phyloP scores from a whole-genome alignment of 1,140 invertebrate genomes.

The Calephelis virginiensis region DNA sequence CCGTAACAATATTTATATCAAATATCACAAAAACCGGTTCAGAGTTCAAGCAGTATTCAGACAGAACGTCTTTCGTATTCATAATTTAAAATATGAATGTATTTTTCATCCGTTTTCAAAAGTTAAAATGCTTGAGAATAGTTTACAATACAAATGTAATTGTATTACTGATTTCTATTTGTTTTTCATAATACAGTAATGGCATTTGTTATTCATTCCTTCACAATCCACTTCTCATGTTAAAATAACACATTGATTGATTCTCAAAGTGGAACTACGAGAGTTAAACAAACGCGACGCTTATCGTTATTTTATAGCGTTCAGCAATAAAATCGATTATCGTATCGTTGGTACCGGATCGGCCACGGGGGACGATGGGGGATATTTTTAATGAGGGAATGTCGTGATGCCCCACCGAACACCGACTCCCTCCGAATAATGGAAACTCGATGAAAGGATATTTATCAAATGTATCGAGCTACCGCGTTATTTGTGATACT shows the following conservation, averaged over 20 bases:
- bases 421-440: conserved; percentile 61
- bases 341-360: conserved; percentile 47
- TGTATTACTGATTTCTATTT: too few species aligned
- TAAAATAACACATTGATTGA: conserved; percentile 60
- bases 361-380: conserved; percentile 48
- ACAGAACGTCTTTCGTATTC: too few species aligned
- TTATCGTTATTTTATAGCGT: conserved; percentile 60
- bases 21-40: too few species aligned
- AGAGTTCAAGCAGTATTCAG: too few species aligned
- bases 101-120: too few species aligned
- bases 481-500: too few species aligned
- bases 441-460: conserved; percentile 59
- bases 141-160: too few species aligned
- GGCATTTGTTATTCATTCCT: too few species aligned
- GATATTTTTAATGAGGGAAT: conserved; percentile 69
- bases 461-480: conserved; percentile 44
- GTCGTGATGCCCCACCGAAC: conserved; percentile 50
- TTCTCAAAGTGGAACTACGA: conserved; percentile 43
- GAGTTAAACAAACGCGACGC: conserved; percentile 47
- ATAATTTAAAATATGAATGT: too few species aligned
- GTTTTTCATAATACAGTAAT: too few species aligned
- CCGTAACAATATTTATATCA: too few species aligned
- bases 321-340: conserved; percentile 71
- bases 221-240: conserved; percentile 27
- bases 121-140: too few species aligned